phyloP scores from a whole-genome alignment of 2,113 vertebrate genomes.

The Phalacrocorax aristotelis region DNA sequence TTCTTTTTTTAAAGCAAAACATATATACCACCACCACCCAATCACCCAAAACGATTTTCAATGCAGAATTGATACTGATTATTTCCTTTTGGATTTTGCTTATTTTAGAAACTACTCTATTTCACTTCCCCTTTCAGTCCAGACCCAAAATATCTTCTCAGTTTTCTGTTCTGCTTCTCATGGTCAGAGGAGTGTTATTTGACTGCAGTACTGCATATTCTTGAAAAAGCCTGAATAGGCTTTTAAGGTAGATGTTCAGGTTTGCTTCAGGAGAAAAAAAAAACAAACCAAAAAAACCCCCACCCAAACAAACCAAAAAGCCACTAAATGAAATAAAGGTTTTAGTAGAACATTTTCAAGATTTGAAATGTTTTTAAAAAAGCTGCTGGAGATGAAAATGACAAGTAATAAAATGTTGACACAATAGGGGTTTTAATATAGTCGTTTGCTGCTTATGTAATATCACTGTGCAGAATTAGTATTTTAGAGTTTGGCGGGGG shows the following conservation, averaged over 20 bases:
- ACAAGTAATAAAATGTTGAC: not conserved
- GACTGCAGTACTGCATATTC: not conserved
- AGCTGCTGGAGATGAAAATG: not conserved
- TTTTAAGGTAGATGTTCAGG: not conserved
- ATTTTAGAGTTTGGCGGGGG: not conserved
- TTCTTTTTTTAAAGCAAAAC: not conserved
- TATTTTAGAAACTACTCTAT: not conserved
- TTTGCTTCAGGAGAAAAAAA: not conserved
- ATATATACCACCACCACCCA: fast-evolving
- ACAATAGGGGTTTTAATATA: not conserved
- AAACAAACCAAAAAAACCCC: not conserved
- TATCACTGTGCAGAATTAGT: not conserved
- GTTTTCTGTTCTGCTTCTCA: not conserved
- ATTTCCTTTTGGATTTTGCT: not conserved
- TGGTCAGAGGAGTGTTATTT: not conserved
- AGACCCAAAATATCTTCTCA: not conserved
- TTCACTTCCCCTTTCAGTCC: not conserved
- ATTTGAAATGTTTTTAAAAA: not conserved
- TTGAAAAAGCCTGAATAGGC: not conserved
- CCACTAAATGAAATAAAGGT: not conserved
- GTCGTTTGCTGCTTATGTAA: not conserved
- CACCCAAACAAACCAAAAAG: no score
- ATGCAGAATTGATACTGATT: not conserved
- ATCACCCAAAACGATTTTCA: not conserved
- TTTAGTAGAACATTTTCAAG: not conserved